Conservation (phyloP, 2,888 invertebrate species). For the Timandra comae region DNA sequence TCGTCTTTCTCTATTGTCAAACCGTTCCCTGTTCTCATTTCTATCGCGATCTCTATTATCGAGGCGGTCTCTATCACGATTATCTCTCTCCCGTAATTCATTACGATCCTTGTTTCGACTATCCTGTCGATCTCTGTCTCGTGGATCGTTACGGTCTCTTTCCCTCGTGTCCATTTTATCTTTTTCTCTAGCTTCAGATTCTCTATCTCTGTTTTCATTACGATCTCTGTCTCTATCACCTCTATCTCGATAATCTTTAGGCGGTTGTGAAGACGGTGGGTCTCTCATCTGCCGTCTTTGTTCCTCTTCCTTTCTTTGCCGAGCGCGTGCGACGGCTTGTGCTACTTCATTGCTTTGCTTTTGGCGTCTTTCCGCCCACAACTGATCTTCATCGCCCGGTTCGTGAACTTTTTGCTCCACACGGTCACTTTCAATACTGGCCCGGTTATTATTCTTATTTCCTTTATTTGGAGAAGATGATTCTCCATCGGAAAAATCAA, state of each 20-base stretch:
- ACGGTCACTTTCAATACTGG: slow-evolving; percentile 53
- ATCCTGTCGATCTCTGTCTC: slow-evolving; percentile 28
- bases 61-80: slow-evolving; percentile 29
- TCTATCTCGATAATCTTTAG: slow-evolving; percentile 45
- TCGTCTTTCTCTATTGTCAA: slow-evolving; percentile 22
- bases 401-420: slow-evolving; percentile 55
- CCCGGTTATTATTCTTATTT: slow-evolving; percentile 46
- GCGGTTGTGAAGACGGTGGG: slow-evolving; percentile 35
- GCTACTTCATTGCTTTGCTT: slow-evolving; percentile 84
- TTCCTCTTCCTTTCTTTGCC: slow-evolving; percentile 91
- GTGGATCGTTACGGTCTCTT: slow-evolving; percentile 32
- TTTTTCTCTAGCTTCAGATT: no score
- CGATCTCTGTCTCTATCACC: slow-evolving; percentile 39
- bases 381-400: slow-evolving; percentile 67
- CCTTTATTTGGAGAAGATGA: slow-evolving; percentile 53
- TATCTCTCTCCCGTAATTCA: slow-evolving; percentile 14
- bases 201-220: slow-evolving; percentile 32
- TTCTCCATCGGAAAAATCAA: slow-evolving; percentile 96
- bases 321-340: slow-evolving; percentile 88
- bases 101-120: slow-evolving; percentile 29
- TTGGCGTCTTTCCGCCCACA: slow-evolving; percentile 83
- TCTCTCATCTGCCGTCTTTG: slow-evolving; percentile 81
- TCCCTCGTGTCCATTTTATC: slow-evolving; percentile 23
- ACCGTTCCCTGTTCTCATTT: slow-evolving; percentile 23
- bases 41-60: slow-evolving; percentile 31